Evolutionary conservation across 2,888 invertebrate species (phyloP), one percentile per base, ranked within the genome.

Genomic region (Nebria salina): DNA sequence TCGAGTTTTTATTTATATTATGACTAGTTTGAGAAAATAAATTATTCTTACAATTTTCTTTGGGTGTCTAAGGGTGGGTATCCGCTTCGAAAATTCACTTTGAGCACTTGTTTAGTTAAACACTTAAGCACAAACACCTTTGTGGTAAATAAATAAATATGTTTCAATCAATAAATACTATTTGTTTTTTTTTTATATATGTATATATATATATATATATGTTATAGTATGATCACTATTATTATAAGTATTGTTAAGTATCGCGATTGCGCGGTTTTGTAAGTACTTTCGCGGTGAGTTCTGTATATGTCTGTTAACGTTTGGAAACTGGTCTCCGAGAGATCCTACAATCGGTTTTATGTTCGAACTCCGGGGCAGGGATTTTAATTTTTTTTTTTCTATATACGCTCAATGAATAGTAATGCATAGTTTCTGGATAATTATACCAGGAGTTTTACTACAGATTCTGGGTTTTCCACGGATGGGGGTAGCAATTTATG

Each of bases 191-290:
- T 34, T 6, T 11, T 54, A 54, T 54, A 0, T 54, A 54, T 54
- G 3, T 54, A 54, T 54, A 54, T 54, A 54, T 54, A 54, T 54
- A 54, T 54, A 54, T 54, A 54, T 54, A 54, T 54, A 54, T 54
- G 8, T 54, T 11, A 8, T 8, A 43, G 43, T 54, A 54, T 54
- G 54, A 54, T 54, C 54, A 54, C 54, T 54, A 54, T 54, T 8
- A 11, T 54, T 54, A 54, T 54, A 54, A 54, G 54, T 54, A 54
- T 13, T 54, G 7, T 11, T 54, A 54, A 54, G 54, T 54, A 54
- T 54, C 54, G 54, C 54, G 54, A 54, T 54, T 54, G 54, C 54
- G 54, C 54, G 54, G 54, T 54, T 54, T 54, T 54, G 54, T 54
- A 54, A 54, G 54, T 54, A 54, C 54, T 54, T 54, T 54, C 54